Base-by-base conservation (phyloP, 2,113 vertebrate species). In the Rhinoderma darwinii region DNA sequence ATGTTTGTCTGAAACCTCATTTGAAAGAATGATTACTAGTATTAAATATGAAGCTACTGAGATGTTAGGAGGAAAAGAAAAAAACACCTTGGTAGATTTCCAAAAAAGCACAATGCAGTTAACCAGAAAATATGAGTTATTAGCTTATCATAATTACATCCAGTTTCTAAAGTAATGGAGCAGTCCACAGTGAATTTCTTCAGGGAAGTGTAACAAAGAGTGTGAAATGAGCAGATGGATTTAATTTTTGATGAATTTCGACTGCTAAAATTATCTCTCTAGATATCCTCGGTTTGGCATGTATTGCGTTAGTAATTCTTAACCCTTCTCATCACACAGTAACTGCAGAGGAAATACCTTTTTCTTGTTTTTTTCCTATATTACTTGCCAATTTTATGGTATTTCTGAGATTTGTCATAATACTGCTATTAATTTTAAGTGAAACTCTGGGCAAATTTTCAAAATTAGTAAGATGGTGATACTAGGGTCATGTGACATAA, bases 211-310 rank as follows among this genome's bases (percentile, higher is more conserved):
- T 90, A 91, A 94, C 90, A 93, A 93, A 93, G 90, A 90, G 87
- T 93, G 84, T 92, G 89, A 93, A 92, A 92, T 84, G 87, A 92
- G 90, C 89, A 93, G 91, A 94, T 89, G 89, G 89, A 92, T 93
- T 94, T 93, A 91, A 92, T 94, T 94, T 92, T 91, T 91, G 93
- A 93, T 84, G 92, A 93, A 93, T 93, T 90, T 93, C 88, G 88
- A 88, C 89, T 75, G 89, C 89, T 92, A 93, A 79, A 88, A 92
- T 75, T 89, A 91, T 91, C 73, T 87, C 92, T 89, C 90, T 91
- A 92, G 84, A 89, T 88, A 89, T 91, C 92, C 81, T 90, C 89
- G 91, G 89, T 92, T 93, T 93, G 88, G 88, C 87, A 32, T 4
- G 85, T 61, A 54, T 51, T 25, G 7, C 32, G 79, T 82, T 66